phyloP scores from a whole-genome alignment of 1,140 invertebrate species.

The Penaeus indicus region DNA sequence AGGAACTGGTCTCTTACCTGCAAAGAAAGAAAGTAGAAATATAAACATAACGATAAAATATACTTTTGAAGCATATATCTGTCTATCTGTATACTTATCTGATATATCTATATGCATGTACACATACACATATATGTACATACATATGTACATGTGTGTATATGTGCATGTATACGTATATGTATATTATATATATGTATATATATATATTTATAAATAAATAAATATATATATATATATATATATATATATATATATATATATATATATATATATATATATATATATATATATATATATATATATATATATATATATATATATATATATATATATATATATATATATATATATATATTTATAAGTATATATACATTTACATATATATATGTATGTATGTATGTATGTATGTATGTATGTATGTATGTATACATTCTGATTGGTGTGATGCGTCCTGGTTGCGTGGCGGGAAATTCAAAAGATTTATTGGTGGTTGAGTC shows the following conservation, averaged over 20 bases:
- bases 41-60: too few species aligned
- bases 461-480: too few species aligned
- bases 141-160: neutral
- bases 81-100: neutral
- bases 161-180: conserved; percentile 13
- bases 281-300: neutral
- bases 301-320: neutral
- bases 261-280: conserved; percentile 14
- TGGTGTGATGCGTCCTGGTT: too few species aligned
- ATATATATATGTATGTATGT: conserved; percentile 31
- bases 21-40: too few species aligned
- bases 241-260: conserved; percentile 8
- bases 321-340: neutral
- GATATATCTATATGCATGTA: conserved; percentile 1
- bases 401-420: conserved; percentile 38
- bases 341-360: conserved; percentile 1
- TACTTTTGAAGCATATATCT: too few species aligned
- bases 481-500: too few species aligned
- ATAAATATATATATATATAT: conserved; percentile 9
- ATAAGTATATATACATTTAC: too few species aligned
- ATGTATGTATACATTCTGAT: neutral
- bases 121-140: neutral
- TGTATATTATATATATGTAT: conserved; percentile 14
- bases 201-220: neutral
- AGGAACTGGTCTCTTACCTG: too few species aligned